Base-by-base conservation (phyloP, 2,113 vertebrate genomes). In the Coracopsis vasa region DNA sequence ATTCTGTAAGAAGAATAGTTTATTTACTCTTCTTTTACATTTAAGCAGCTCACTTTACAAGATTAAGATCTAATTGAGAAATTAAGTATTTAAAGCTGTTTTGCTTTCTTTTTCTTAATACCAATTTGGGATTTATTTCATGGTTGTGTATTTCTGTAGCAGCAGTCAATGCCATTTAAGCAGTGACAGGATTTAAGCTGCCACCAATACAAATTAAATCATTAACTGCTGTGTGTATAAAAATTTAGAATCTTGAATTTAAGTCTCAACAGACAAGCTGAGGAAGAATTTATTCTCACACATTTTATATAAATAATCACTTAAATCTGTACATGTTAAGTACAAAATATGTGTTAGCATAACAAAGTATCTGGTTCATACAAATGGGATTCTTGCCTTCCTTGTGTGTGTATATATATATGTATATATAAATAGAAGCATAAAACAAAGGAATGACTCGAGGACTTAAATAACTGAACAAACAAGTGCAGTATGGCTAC, bases 271-370 rank as follows among this genome's bases (percentile, higher is more conserved):
- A 95, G 73, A 89, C 89, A 87, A 75, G 77, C 15, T 80, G 35
- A 87, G 70, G 73, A 95, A 87, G 48, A 95, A 91, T 87, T 79
- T 91, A 91, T 91, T 87, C 71, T 95, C 77, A 95, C 89, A 94
- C 58, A 0, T 94, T 95, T 94, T 92, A 84, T 95, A 91, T 95
- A 95, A 94, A 94, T 92, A 95, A 94, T 87, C 62, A 81, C 66
- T 94, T 89, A 87, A 95, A 81, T 92, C 65, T 85, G 90, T 80
- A 94, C 64, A 80, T 71, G 80, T 69, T 91, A 92, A 91, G 73
- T 89, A 87, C 58, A 67, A 95, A 94, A 81, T 74, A 80, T 27
- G 86, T 64, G 84, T 91, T 74, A 92, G 33, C 6, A 11, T 85
- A 95, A 87, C 81, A 66, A 86, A 91, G 69, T 75, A 67, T 64